Evolutionary conservation across 2,113 vertebrate species (phyloP).

Genomic region (Agapornis roseicollis): DNA sequence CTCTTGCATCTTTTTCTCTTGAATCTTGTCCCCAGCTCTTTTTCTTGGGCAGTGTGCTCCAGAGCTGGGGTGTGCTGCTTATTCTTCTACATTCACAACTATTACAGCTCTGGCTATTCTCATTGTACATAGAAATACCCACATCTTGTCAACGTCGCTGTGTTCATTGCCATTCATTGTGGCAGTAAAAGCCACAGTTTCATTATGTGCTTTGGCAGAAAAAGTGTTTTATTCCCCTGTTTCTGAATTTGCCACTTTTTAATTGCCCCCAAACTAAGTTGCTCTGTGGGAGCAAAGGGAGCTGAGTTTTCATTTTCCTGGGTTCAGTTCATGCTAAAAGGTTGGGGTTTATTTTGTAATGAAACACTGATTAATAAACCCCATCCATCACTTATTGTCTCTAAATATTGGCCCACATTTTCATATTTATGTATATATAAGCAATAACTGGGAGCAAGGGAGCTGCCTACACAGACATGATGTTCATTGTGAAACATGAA

Average conservation of each 20-base stretch:
- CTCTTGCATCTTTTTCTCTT: neutral
- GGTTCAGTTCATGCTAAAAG: neutral
- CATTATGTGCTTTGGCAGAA: neutral
- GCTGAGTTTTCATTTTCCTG: neutral
- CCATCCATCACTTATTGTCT: neutral
- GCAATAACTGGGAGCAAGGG: neutral
- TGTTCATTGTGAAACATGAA: neutral
- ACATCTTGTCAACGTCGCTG: accelerated
- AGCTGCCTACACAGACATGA: neutral
- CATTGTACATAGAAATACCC: neutral
- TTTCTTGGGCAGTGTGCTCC: no score
- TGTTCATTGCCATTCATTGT: neutral
- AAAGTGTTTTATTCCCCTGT: neutral
- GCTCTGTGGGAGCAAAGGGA: neutral
- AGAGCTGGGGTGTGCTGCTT: no score
- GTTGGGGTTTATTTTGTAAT: neutral
- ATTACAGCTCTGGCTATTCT: no score
- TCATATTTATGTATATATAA: neutral
- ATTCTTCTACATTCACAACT: no score
- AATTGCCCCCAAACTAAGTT: neutral
- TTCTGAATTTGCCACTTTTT: conserved; percentile 1
- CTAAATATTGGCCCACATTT: conserved; percentile 22
- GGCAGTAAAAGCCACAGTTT: neutral
- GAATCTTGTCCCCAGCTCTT: no score
- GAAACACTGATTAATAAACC: neutral